Percentiles rank a stretch among this genome's conserved stretches.
Evolutionary conservation across 2,888 invertebrate genomes (phyloP).

Genomic region (Barypeithes pellucidus): DNA sequence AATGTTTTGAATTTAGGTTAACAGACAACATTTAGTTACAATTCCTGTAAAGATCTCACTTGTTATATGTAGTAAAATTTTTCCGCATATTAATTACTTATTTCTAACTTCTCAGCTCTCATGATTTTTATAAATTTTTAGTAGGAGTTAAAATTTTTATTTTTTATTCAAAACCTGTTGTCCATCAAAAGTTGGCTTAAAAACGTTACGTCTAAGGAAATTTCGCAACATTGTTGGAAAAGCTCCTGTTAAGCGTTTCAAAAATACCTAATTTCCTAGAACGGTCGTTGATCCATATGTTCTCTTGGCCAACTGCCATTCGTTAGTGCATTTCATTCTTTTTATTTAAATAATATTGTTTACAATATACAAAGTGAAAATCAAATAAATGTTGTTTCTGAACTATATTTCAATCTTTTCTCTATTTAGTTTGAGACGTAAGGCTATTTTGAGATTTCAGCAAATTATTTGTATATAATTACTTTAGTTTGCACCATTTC

Average conservation of each 20-base stretch:
- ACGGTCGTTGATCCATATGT: constrained; percentile 52
- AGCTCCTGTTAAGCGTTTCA: constrained; percentile 35
- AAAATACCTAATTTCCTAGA: constrained; percentile 51
- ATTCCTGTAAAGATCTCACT: no score
- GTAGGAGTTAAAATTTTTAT: not conserved
- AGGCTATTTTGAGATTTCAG: no score
- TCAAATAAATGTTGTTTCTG: not conserved
- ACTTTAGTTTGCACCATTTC: no score
- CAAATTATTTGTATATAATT: no score
- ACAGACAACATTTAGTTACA: no score
- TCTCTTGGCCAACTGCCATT: constrained; percentile 47
- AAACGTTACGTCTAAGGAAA: not conserved
- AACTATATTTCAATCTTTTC: not conserved
- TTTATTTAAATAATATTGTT: constrained; percentile 3
- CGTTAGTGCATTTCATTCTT: constrained; percentile 33
- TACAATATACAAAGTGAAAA: constrained; percentile 7
- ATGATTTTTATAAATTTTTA: no score
- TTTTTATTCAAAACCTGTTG: not conserved
- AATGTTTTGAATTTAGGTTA: no score
- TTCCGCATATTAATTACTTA: no score
- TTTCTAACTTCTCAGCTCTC: no score
- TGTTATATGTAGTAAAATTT: no score
- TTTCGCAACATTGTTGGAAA: constrained; percentile 37
- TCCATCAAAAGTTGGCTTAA: not conserved
- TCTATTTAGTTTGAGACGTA: no score